Base-by-base conservation (phyloP, 2,888 invertebrate genomes). In the Troglohyphantes excavatus region DNA sequence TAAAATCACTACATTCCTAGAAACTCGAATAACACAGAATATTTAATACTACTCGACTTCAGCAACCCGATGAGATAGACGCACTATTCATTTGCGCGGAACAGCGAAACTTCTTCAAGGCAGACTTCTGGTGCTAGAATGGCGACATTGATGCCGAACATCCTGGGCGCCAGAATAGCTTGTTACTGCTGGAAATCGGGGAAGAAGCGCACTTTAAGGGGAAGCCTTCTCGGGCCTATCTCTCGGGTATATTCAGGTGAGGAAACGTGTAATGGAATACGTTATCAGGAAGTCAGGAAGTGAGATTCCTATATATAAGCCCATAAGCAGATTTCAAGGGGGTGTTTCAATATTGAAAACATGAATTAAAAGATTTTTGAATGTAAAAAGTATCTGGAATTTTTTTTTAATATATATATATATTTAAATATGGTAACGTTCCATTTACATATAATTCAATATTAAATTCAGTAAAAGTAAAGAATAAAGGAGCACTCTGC, bases 181-280 rank as follows among this genome's bases (percentile, higher is more conserved):
- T 67, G 82, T 68, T 68, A 81, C 27, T 26, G 61, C 33, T 65
- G 23, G 63, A 78, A 78, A 43, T 65, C 61, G 39, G 33, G 70
- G 17, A 68, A 46, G 39, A 82, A 72, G 61, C 59, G 21, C 70
- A 72, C 59, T 70, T 67, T 27, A 70, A 33, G 11, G 33, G 61
- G 19, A 21, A 70, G 21, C 17, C 39, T 82, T 70, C 82, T 17
- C 33, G 26, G 17, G 19, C 19, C 65, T 84, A 75, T 84, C 65
- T 84, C 53, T 46, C 67, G 65, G 46, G 59, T 63, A 73, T 29
- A 73, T 63, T 73, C 72, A 27, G 43, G 73, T 59, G 53, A 19
- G 75, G 53, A 75, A 63, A 67, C 75, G 59, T 67, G 84, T 84
- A 84, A 84, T 84, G 84, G 84, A 84, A 84, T 84, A 70, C 84